Evolutionary conservation across 2,113 vertebrate genomes (phyloP).

Genomic region (Hemicordylus capensis): DNA sequence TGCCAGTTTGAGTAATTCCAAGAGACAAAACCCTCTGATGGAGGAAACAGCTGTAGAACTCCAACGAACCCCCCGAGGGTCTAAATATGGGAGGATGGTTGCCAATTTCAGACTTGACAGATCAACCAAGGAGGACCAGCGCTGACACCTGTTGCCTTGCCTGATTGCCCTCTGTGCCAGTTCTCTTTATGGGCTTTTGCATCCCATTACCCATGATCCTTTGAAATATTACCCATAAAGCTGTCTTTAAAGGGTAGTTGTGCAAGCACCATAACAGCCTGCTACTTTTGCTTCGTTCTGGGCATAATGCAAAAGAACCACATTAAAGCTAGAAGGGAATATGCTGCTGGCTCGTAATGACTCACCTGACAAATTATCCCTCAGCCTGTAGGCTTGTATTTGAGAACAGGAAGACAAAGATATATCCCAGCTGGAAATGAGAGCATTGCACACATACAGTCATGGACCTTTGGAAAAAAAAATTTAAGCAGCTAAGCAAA

Average conservation of each 20-base stretch:
- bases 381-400: background rate
- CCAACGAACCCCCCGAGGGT: background rate
- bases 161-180: background rate
- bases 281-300: background rate
- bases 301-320: background rate
- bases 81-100: background rate
- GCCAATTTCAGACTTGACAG: constrained; percentile 7
- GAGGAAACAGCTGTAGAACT: background rate
- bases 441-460: background rate
- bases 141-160: background rate
- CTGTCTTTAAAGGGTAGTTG: background rate
- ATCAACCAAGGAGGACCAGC: background rate
- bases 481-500: constrained; percentile 1
- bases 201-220: background rate
- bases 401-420: constrained; percentile 4
- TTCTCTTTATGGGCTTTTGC: constrained; percentile 6
- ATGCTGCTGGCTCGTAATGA: background rate
- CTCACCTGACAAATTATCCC: constrained; percentile 21
- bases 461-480: no score
- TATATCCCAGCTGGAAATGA: background rate
- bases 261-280: background rate
- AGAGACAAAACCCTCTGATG: background rate
- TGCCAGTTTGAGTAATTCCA: constrained; percentile 21
- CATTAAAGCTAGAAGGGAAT: constrained; percentile 17
- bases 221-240: background rate